Evolutionary conservation across 1,140 invertebrate genomes (phyloP).

Genomic region (Atta texana): DNA sequence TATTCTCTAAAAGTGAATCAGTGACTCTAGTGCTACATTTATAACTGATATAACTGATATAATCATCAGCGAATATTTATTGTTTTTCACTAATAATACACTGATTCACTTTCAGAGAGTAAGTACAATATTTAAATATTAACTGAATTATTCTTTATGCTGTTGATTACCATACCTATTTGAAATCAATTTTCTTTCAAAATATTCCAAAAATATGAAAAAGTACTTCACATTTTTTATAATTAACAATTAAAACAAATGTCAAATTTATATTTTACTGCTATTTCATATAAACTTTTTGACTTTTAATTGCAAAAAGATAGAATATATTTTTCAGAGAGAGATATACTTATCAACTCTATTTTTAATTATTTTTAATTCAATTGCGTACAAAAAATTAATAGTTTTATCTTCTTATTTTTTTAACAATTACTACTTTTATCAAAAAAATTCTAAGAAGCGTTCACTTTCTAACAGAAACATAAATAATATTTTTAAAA

Average conservation of each 20-base stretch:
- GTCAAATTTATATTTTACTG: not conserved
- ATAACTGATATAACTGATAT: too few relatives aligned
- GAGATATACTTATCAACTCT: constrained; percentile 13
- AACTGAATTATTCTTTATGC: not conserved
- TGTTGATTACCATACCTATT: not conserved
- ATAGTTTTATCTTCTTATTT: not conserved
- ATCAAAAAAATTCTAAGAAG: not conserved
- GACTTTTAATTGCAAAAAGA: not conserved
- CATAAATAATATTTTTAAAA: not conserved
- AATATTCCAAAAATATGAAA: not conserved
- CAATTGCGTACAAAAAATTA: not conserved
- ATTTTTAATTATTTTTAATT: not conserved
- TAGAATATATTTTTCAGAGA: not conserved
- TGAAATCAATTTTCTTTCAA: not conserved
- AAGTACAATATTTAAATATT: not conserved
- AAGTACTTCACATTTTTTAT: not conserved
- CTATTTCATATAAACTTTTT: not conserved
- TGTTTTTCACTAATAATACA: too few relatives aligned
- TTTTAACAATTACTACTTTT: not conserved
- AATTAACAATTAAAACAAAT: not conserved
- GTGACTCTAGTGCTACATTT: too few relatives aligned
- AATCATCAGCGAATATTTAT: too few relatives aligned
- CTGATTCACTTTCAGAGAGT: too few relatives aligned
- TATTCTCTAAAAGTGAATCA: not conserved
- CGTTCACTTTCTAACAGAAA: not conserved